Conservation (phyloP, 2,888 invertebrate genomes). For the Lampropteryx suffumata region DNA sequence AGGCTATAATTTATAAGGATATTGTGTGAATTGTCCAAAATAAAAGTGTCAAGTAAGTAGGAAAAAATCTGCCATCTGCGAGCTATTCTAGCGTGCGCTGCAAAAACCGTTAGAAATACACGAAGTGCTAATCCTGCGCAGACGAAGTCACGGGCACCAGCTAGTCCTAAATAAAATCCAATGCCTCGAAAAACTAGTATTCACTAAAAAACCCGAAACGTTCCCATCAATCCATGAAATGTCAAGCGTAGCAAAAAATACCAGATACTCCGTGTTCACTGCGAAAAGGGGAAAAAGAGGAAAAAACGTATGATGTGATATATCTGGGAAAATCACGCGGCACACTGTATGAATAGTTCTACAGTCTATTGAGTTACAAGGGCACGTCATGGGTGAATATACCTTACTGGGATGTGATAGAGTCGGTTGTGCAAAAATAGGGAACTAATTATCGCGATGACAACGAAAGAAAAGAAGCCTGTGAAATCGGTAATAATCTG, state of each 20-base stretch:
- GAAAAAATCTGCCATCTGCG: no score
- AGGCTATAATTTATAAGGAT: no score
- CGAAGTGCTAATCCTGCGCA: no score
- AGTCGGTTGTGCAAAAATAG: constrained; percentile 30
- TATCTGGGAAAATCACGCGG: constrained; percentile 45
- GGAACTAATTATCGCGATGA: constrained; percentile 53
- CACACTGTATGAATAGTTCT: constrained; percentile 57
- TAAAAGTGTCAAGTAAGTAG: no score
- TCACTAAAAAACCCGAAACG: constrained; percentile 5
- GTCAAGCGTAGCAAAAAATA: constrained; percentile 30
- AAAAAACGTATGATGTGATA: constrained; percentile 39
- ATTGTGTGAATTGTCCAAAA: no score
- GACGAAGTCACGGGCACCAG: no score
- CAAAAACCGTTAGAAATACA: no score
- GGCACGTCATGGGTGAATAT: constrained; percentile 25
- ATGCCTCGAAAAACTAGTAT: constrained; percentile 1
- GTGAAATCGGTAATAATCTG: no score
- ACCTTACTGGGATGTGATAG: constrained; percentile 25
- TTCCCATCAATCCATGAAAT: constrained; percentile 24
- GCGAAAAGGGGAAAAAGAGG: constrained; percentile 37
- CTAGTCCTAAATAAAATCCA: not conserved
- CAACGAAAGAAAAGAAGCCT: constrained; percentile 59
- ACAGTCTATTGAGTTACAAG: constrained; percentile 48
- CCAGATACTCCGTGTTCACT: constrained; percentile 32
- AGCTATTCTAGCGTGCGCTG: no score